Evolutionary conservation across 2,113 vertebrate genomes (phyloP).

Genomic region (Alosa alosa): DNA sequence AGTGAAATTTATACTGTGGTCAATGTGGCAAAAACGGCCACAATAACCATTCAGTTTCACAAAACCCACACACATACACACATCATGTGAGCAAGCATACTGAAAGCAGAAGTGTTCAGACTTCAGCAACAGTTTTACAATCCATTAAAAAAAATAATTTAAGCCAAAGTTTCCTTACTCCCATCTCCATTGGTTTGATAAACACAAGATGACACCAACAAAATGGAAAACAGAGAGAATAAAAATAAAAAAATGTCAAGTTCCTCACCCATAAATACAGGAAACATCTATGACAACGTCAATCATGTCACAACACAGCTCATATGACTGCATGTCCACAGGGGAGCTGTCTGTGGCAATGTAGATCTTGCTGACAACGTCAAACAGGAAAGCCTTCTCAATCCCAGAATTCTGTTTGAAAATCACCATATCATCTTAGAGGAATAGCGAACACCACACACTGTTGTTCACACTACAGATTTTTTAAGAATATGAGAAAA

Average conservation of each 20-base stretch:
- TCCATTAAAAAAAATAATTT: background rate
- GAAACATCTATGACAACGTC: constrained; percentile 99
- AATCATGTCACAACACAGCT: constrained; percentile 99
- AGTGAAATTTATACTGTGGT: background rate
- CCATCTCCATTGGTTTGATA: background rate
- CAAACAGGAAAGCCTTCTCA: constrained; percentile 98
- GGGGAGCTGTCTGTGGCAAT: constrained; percentile 99
- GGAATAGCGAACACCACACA: too few relatives aligned
- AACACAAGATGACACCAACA: background rate
- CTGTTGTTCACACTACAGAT: background rate
- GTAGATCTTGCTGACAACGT: constrained; percentile 99
- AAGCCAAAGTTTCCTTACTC: background rate
- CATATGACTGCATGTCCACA: constrained; percentile 99
- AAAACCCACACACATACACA: background rate
- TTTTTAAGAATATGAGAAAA: background rate
- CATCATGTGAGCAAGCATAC: background rate
- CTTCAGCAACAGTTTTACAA: background rate
- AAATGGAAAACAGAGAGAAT: background rate
- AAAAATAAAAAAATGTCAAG: background rate
- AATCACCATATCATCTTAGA: background rate
- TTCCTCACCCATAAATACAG: constrained; percentile 92
- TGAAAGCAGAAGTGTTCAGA: background rate
- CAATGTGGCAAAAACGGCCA: background rate
- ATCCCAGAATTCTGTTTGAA: constrained; percentile 93
- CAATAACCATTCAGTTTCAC: background rate